Evolutionary conservation across 2,888 invertebrate species (phyloP), one percentile per base, ranked within the genome.

Genomic region (Agriopis marginaria): DNA sequence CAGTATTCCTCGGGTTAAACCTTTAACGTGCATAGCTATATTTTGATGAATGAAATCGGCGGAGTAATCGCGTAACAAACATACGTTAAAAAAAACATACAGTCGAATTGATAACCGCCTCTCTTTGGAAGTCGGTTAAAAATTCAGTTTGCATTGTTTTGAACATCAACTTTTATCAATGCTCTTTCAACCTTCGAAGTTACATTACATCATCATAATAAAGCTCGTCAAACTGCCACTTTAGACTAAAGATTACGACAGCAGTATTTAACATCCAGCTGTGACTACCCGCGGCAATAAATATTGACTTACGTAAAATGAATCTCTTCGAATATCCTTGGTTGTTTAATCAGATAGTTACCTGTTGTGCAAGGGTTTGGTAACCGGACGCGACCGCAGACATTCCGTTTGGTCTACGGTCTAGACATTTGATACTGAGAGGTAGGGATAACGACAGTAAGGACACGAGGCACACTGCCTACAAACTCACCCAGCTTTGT

Each of bases 281-380:
- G n/a, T 9, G 61, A 60, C 66, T 50, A 12, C 3, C 11, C 23
- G 14, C 50, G 51, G 39, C 39, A 60, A 50, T 53, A 55, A 62
- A 62, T 49, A 23, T 23, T 47, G 4, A 11, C 45, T 66, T 66
- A 23, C 42, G 50, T 32, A 58, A n/a, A 45, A 11, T 40, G 55
- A 47, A 17, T 49, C 23, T 49, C 49, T 56, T 3, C n/a, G 56
- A 60, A 60, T 49, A 63, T 4, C 47, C 1, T 39, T 40, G 32
- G 14, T 42, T 55, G 11, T 14, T 40, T 44, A n/a, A 44, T 55
- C 65, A 55, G 53, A 66, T 76, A 75, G 40, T 70, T 77, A 76
- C 77, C 77, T 78, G 77, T 79, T 79, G 79, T 74, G 71, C 70
- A 74, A 72, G 71, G 72, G 77, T 78, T 70, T 71, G 69, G 78